These are phyloP conservation scores for Progne subis DNA, from an alignment of 2,113 vertebrate genomes.

Conservation along the genomic window DNA sequence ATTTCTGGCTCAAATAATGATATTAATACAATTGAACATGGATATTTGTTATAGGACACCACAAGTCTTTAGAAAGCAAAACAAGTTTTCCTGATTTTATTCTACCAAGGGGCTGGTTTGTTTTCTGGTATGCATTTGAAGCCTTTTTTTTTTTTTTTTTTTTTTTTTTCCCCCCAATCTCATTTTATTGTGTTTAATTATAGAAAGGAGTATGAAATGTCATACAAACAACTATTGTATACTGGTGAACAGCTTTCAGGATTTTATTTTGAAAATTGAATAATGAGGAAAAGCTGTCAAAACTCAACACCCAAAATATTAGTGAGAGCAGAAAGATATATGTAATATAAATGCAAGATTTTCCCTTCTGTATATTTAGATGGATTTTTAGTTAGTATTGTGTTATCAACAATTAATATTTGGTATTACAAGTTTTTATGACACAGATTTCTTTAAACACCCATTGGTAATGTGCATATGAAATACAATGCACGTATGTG, in stretches of 20 bases:
- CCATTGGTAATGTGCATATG: neutral
- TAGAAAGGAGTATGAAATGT: neutral
- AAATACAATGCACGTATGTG: neutral
- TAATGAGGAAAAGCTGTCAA: conserved; percentile 39
- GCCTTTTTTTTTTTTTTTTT: no score
- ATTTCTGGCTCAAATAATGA: neutral
- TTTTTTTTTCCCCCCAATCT: neutral
- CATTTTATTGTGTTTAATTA: neutral
- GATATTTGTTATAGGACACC: neutral
- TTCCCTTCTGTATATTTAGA: neutral
- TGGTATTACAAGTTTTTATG: neutral
- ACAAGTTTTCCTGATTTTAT: neutral
- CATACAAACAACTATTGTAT: neutral
- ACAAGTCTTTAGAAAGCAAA: neutral
- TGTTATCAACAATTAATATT: neutral
- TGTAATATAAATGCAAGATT: neutral
- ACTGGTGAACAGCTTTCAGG: neutral
- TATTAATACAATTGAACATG: neutral
- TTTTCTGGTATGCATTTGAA: neutral
- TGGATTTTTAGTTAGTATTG: neutral
- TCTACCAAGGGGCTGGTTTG: neutral
- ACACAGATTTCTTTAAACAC: neutral
- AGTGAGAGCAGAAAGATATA: conserved; percentile 13
- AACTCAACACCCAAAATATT: conserved; percentile 17
- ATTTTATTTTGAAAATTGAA: conserved; percentile 1